Evolutionary conservation across 1,140 invertebrate species (phyloP).

Genomic region (Dinoponera quadriceps): DNA sequence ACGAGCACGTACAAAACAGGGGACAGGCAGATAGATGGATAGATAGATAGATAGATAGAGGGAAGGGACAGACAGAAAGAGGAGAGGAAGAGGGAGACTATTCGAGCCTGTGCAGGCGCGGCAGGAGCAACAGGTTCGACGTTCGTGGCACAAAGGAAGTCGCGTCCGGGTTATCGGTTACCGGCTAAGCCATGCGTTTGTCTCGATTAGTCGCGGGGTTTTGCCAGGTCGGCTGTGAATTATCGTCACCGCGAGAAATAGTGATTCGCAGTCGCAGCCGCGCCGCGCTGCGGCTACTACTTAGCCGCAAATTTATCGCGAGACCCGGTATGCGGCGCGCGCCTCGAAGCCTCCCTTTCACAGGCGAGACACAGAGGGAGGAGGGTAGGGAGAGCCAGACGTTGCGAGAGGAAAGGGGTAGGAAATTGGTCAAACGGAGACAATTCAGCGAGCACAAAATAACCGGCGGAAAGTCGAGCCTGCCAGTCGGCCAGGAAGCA

Average conservation of each 20-base stretch:
- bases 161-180: slow-evolving; percentile 52
- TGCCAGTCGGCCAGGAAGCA: slow-evolving; percentile 52
- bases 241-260: slow-evolving; percentile 39
- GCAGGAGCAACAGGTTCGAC: slow-evolving; percentile 70
- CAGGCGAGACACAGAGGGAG: background rate
- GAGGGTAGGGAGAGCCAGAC: background rate
- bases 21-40: slow-evolving; percentile 1
- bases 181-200: slow-evolving; percentile 61
- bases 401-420: background rate
- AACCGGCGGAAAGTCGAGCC: slow-evolving; percentile 24
- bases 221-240: slow-evolving; percentile 61
- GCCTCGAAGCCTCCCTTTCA: background rate
- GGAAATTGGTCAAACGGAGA: slow-evolving; percentile 3
- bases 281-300: slow-evolving; percentile 18
- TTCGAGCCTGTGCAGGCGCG: slow-evolving; percentile 37
- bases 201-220: slow-evolving; percentile 65
- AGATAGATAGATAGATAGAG: background rate
- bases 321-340: background rate
- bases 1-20: slow-evolving; percentile 62
- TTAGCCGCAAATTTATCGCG: slow-evolving; percentile 43
- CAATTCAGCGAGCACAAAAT: slow-evolving; percentile 13
- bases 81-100: slow-evolving; percentile 21
- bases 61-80: too few relatives aligned
- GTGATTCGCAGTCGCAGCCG: slow-evolving; percentile 34
- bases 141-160: slow-evolving; percentile 60